Conservation (phyloP, 1,140 invertebrate species). For the Leptestheria dahalacensis region DNA sequence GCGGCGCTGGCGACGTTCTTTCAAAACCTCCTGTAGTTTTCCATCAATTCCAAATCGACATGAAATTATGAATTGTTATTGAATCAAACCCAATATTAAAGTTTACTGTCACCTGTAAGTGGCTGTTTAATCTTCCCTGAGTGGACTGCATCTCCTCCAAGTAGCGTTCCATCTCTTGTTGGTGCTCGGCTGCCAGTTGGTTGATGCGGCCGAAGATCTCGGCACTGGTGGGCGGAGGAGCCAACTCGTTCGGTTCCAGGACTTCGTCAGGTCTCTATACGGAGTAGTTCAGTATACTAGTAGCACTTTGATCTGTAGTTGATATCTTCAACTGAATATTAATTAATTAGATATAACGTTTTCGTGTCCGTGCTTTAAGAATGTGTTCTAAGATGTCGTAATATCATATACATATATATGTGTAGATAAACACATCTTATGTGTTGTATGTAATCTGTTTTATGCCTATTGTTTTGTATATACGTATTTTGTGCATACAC, state of each 20-base stretch:
- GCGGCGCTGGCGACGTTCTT: constrained; percentile 6
- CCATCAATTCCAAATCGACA: too few species aligned
- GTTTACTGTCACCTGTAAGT: constrained; percentile 5
- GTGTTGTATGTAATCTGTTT: too few species aligned
- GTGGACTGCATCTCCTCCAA: constrained; percentile 4
- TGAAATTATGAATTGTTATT: too few species aligned
- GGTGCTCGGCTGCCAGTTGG: constrained; percentile 26
- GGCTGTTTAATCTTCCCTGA: constrained; percentile 5
- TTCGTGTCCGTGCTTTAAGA: not conserved
- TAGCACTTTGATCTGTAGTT: too few species aligned
- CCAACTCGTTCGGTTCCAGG: constrained; percentile 26
- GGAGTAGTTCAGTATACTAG: too few species aligned
- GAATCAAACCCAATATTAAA: not conserved
- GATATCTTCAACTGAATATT: not conserved
- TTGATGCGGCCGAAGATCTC: constrained; percentile 32
- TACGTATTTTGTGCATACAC: too few species aligned
- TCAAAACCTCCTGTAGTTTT: not conserved
- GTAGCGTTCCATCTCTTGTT: constrained; percentile 23
- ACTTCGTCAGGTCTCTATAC: constrained; percentile 11
- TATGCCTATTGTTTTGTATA: too few species aligned
- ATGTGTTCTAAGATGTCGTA: too few species aligned
- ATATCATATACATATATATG: too few species aligned
- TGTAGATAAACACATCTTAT: too few species aligned
- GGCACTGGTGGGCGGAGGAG: constrained; percentile 27
- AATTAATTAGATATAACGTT: not conserved